These are phyloP conservation scores for Sarotherodon lohbergeri DNA, from an alignment of 2,113 vertebrate genomes.

Conservation along the genomic window DNA sequence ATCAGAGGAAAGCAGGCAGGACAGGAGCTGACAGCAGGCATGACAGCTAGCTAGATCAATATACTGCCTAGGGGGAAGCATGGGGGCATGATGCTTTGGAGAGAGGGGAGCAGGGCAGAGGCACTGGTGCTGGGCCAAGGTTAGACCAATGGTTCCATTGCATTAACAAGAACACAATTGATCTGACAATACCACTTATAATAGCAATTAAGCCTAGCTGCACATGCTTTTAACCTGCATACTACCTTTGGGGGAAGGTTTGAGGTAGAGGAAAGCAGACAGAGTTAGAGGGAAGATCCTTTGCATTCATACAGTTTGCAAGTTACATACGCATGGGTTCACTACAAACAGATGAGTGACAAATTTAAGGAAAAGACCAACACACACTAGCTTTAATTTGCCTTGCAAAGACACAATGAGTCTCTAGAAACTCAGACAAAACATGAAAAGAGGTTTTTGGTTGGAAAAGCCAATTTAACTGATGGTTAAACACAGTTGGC, in stretches of 20 bases:
- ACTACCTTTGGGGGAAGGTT: background rate
- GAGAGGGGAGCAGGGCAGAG: background rate
- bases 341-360: background rate
- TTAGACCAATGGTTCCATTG: conserved; percentile 55
- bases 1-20: conserved; percentile 56
- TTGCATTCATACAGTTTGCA: background rate
- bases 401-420: background rate
- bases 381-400: background rate
- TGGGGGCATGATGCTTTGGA: conserved; percentile 7
- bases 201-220: conserved; percentile 39
- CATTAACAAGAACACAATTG: conserved; percentile 66
- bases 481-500: background rate
- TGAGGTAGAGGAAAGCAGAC: background rate
- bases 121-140: conserved; percentile 55
- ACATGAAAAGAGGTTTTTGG: background rate
- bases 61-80: conserved; percentile 37
- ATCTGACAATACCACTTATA: conserved; percentile 67
- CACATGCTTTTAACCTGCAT: conserved; percentile 53
- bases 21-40: conserved; percentile 60
- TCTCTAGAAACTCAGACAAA: background rate
- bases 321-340: background rate
- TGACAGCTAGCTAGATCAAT: conserved; percentile 74
- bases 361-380: background rate
- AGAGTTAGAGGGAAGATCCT: background rate
- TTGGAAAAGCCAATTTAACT: background rate